Evolutionary conservation across 2,113 vertebrate species (phyloP).

Genomic region (Smithornis capensis): DNA sequence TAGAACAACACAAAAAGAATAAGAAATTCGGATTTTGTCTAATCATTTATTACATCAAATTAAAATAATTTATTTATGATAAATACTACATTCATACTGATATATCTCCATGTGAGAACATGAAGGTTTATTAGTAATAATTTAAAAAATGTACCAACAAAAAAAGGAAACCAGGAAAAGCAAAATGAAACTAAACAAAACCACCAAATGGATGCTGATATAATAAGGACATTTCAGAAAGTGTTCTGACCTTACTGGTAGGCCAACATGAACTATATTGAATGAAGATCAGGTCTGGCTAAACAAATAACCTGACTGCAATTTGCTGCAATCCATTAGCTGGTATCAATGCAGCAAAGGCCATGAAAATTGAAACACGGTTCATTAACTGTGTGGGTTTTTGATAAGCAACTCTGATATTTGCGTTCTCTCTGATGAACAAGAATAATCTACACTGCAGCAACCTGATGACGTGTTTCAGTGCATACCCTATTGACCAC

Average conservation of each 20-base stretch:
- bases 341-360: not conserved
- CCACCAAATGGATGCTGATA: not conserved
- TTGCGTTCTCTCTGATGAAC: not conserved
- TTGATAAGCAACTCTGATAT: not conserved
- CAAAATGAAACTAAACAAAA: not conserved
- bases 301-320: not conserved
- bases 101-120: not conserved
- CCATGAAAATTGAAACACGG: not conserved
- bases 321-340: not conserved
- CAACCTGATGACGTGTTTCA: not conserved
- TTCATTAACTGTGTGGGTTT: not conserved
- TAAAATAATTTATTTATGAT: not conserved
- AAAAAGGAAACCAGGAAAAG: not conserved
- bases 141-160: not conserved
- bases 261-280: not conserved
- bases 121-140: not conserved
- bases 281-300: not conserved
- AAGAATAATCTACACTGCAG: conserved; percentile 8
- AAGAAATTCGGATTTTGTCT: not conserved
- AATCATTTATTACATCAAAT: not conserved
- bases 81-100: not conserved
- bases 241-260: not conserved
- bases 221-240: not conserved
- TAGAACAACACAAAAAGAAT: not conserved
- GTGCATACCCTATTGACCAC: conserved; percentile 6